A percentile compares a stretch with the other conserved stretches of the same genome.
Evolutionary conservation across 2,113 vertebrate genomes (phyloP).

Genomic region (Tonatia bakeri): DNA sequence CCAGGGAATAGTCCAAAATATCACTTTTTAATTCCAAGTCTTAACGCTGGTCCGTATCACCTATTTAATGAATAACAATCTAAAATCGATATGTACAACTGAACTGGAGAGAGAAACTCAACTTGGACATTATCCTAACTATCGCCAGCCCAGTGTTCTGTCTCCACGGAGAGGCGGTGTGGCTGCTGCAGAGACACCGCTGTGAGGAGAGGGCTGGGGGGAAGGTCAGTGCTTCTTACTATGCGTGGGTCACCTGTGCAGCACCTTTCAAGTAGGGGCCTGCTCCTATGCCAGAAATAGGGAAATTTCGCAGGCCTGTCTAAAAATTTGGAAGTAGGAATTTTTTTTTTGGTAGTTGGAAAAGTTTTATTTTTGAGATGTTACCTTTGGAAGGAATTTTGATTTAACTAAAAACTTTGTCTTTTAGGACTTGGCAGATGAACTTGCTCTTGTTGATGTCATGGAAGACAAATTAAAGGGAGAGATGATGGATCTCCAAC

Average conservation of each 20-base stretch:
- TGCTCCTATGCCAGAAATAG: not conserved
- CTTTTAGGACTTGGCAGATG: conserved; percentile 93
- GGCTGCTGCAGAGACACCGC: not conserved
- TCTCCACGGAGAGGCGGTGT: not conserved
- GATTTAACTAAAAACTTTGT: conserved; percentile 34
- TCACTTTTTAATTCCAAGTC: not conserved
- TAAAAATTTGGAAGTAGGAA: not conserved
- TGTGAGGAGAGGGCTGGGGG: not conserved
- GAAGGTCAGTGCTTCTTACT: not conserved
- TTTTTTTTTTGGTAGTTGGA: not conserved
- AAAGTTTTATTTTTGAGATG: not conserved
- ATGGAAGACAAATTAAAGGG: conserved; percentile 98
- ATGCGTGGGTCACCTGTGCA: not conserved
- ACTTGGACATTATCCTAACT: not conserved
- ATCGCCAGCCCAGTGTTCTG: not conserved
- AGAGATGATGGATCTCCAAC: conserved; percentile 96
- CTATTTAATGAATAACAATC: not conserved
- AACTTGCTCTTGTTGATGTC: conserved; percentile 96
- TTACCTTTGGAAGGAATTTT: not conserved
- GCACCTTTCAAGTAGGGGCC: not conserved
- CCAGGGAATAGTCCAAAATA: not conserved
- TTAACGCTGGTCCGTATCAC: not conserved
- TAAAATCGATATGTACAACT: not conserved
- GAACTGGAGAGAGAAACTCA: not conserved
- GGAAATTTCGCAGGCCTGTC: not conserved